Conservation (phyloP, 2,888 invertebrate species). For the Crocallis elinguaria region DNA sequence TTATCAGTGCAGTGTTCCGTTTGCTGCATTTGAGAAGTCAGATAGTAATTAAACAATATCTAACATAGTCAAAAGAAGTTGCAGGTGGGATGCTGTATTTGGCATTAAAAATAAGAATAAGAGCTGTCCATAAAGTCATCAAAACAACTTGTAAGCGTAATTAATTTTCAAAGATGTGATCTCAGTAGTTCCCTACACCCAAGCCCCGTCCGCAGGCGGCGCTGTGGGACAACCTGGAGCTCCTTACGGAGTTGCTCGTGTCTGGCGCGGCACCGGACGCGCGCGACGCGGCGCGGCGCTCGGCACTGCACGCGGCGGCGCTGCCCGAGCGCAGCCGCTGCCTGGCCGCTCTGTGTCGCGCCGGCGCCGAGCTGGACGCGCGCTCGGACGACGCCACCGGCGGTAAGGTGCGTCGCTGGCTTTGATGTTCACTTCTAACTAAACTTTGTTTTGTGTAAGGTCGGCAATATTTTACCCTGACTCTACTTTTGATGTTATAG, state of each 20-base stretch:
- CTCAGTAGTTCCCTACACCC: neutral
- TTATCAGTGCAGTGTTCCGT: too few species aligned
- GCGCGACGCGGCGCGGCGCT: conserved; percentile 89
- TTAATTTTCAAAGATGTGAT: neutral
- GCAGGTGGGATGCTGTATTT: too few species aligned
- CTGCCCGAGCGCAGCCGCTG: conserved; percentile 91
- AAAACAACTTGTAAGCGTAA: neutral
- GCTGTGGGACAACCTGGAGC: conserved; percentile 94
- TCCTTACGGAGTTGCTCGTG: conserved; percentile 91
- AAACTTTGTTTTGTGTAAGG: too few species aligned
- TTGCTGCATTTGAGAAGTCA: too few species aligned
- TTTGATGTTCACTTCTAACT: too few species aligned
- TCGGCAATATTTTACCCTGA: too few species aligned
- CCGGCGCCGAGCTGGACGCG: conserved; percentile 89
- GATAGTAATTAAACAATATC: too few species aligned
- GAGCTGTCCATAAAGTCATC: neutral
- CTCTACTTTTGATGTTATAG: too few species aligned
- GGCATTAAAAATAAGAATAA: too few species aligned
- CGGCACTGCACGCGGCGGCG: conserved; percentile 93
- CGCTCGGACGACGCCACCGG: conserved; percentile 88
- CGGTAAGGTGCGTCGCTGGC: conserved; percentile 79
- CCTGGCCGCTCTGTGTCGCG: conserved; percentile 88
- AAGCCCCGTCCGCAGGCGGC: conserved; percentile 92
- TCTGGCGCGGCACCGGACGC: conserved; percentile 89
- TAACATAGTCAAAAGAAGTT: too few species aligned